These are phyloP conservation scores for Columba guinea DNA, from an alignment of 2,797 vertebrate genomes.

Conservation along the genomic window DNA sequence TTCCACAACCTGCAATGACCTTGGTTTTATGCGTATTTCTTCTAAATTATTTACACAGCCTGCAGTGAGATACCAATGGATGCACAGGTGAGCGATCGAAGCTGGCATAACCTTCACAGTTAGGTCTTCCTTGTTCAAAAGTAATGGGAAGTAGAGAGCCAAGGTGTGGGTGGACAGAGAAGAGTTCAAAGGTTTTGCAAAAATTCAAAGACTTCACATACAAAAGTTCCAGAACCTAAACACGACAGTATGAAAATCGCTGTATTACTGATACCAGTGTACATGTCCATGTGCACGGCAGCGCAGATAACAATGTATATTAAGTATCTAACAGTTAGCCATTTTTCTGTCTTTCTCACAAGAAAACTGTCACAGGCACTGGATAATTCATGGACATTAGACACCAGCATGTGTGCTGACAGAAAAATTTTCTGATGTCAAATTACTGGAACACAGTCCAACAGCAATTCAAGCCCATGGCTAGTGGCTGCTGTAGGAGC, in stretches of 20 bases:
- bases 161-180: not conserved
- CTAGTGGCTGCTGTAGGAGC: not conserved
- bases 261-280: not conserved
- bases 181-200: not conserved
- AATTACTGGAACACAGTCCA: not conserved
- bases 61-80: not conserved
- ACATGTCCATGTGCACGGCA: not conserved
- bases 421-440: not conserved
- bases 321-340: not conserved
- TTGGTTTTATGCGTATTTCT: not conserved
- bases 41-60: not conserved
- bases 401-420: not conserved
- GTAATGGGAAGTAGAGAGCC: not conserved
- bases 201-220: not conserved
- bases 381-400: not conserved
- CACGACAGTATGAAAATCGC: rapidly evolving
- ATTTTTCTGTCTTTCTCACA: not conserved
- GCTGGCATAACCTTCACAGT: not conserved
- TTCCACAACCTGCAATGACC: not conserved
- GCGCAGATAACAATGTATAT: not conserved
- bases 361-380: not conserved
- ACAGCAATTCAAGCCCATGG: not conserved
- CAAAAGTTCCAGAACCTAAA: not conserved
- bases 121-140: not conserved
- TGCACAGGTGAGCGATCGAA: rapidly evolving